Base-by-base conservation (phyloP, 2,113 vertebrate species). In the Gnathonemus echidnorhynchus region DNA sequence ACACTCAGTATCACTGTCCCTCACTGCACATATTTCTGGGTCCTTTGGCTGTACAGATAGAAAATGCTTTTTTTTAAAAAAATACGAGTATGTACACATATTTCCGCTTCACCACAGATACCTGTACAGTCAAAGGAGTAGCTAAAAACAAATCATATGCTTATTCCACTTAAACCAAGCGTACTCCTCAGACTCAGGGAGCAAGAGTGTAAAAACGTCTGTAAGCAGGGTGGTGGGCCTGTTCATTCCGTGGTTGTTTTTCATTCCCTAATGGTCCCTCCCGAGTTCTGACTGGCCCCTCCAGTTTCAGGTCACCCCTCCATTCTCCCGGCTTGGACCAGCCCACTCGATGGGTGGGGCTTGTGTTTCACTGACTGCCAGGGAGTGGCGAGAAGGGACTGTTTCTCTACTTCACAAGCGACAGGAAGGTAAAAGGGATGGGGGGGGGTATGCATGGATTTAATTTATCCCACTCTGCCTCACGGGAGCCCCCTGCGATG, bases 101-200 rank as follows among this genome's bases (percentile, higher is more conserved):
- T 74, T 91, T 91, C 92, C 91, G 62, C 88, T 85, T 92, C 58
- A 90, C 21, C 87, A 50, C 86, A 50, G 49, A 77, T 88, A 87
- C 85, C 89, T 88, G 89, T 88, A 90, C 89, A 90, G 89, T 88
- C 91, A 93, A 93, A 92, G 77, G 84, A 89, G 48, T 92, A 90
- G 56, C 70, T 80, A 80, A 88, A 90, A 93, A 93, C 89, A 91
- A 89, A 58, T 88, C 6, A 91, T 91, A 92, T 89, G 90, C 52
- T 53, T 66, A 46, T 89, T 86, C 31, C 70, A 89, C 90, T 88
- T 89, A 83, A 66, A 77, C 85, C 35, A 52, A 89, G 66, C 66
- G 58, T 58, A 49, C 62, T 50, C 89, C 62, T 80, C 85, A 42
- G 56, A 48, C 35, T 80, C 86, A 42, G 86, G 58, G 90, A 52